Base-by-base conservation (phyloP, 2,888 invertebrate species). In the Athetis lepigone region DNA sequence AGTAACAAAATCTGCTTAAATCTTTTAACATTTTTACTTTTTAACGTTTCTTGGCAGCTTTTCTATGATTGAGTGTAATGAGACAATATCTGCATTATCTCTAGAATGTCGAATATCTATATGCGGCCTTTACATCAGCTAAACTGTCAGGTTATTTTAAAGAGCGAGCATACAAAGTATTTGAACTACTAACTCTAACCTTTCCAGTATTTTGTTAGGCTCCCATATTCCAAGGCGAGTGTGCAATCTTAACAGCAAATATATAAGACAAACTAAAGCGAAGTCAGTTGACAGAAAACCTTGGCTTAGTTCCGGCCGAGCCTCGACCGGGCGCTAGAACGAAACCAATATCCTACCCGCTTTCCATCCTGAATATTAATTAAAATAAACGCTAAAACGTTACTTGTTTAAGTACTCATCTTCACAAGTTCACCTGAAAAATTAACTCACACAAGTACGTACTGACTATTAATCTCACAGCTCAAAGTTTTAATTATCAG, bases 401-500 rank as follows among this genome's bases (percentile, higher is more conserved):
- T n/a, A 33, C n/a, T 36, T 40, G 16, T 27, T 36, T 18, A 21
- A 39, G 2, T 19, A 36, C n/a, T 19, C 11, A 16, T 27, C 29
- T 33, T 45, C 40, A 37, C 4, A 55, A 37, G 23, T 25, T 36
- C 21, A 61, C 50, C 63, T 56, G 29, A 45, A 42, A 57, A 64
- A 39, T 46, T 29, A 63, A 39, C 16, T 49, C 27, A 50, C 60
- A 27, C 52, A 43, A 40, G 37, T 33, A 8, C 13, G 13, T 4
- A 47, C 58, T 56, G 55, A 55, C 43, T 43, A 57, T 77, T 71
- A 62, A 56, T 76, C 36, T 54, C 43, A 51, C n/a, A 39, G 25
- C 43, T 52, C 36, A 49, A 70, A 65, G 58, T 74, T 74, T 73
- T 57, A 76, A 76, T 66, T 71, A 77, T 71, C 66, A 55, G 47